Evolutionary conservation across 1,140 invertebrate genomes (phyloP).

Genomic region (Papilio helenus): DNA sequence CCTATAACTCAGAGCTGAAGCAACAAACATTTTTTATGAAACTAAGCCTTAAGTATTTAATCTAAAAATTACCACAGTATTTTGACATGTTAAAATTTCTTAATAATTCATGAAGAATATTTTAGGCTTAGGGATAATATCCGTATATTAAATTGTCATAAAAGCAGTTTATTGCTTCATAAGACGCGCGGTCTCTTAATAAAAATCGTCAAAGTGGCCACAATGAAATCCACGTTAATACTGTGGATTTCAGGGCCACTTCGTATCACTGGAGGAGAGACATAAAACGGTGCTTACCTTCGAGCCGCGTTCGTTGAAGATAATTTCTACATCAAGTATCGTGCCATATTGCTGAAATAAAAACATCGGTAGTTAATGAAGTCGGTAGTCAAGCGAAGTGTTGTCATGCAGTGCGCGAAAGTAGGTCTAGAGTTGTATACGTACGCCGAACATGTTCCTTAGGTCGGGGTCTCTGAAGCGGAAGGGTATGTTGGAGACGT

Average conservation of each 20-base stretch:
- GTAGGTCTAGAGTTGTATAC: conserved; percentile 69
- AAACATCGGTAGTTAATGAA: conserved; percentile 70
- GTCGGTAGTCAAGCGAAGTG: conserved; percentile 46
- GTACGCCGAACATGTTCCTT: conserved; percentile 98
- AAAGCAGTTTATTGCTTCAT: conserved; percentile 37
- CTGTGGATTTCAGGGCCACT: conserved; percentile 68
- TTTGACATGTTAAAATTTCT: neutral
- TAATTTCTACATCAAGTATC: conserved; percentile 99
- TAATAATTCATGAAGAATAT: neutral
- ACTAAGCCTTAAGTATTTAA: neutral
- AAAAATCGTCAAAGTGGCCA: conserved; percentile 42
- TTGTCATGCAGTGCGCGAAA: conserved; percentile 61
- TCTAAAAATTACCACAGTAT: neutral
- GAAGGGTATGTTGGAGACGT: conserved; percentile 99
- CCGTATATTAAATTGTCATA: conserved; percentile 27
- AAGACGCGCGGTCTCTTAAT: conserved; percentile 31
- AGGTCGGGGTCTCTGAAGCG: conserved; percentile 98
- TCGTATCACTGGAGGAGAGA: conserved; percentile 43
- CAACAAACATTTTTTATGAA: conserved; percentile 31
- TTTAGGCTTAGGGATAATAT: neutral
- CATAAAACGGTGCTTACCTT: conserved; percentile 91
- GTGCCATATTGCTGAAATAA: conserved; percentile 97
- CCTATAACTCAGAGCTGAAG: conserved; percentile 35
- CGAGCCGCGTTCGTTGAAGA: conserved; percentile 99
- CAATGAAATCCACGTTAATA: conserved; percentile 56